Conservation (phyloP, 2,888 invertebrate genomes). For the Megaustenia siamemsis region DNA sequence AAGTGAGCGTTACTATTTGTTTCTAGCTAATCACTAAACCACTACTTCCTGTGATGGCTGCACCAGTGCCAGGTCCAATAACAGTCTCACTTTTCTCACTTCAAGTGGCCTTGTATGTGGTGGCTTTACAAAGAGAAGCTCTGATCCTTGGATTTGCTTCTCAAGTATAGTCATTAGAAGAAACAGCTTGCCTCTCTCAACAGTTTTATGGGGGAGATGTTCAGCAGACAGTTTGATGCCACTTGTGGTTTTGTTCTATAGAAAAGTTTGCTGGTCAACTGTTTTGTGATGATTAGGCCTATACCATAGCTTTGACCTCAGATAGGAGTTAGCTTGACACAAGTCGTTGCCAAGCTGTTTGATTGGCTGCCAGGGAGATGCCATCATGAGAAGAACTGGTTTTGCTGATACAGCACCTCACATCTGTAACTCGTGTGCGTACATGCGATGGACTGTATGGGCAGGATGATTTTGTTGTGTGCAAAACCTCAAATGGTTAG, state of each 20-base stretch:
- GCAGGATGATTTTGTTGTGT: background rate
- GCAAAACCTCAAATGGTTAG: background rate
- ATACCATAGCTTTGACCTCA: too few species aligned
- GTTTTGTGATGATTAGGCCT: too few species aligned
- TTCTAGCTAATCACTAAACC: constrained; percentile 40
- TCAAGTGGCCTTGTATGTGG: background rate
- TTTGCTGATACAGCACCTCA: constrained; percentile 39
- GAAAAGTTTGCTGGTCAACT: too few species aligned
- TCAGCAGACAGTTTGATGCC: too few species aligned
- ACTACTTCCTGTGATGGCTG: constrained; percentile 29
- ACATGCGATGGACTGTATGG: constrained; percentile 28
- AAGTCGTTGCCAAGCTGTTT: too few species aligned
- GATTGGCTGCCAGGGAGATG: background rate
- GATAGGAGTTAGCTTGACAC: too few species aligned
- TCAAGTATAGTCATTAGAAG: too few species aligned
- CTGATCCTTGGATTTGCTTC: too few species aligned
- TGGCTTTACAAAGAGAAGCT: too few species aligned
- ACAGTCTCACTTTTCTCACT: background rate
- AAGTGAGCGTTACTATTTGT: constrained; percentile 45
- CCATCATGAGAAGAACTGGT: constrained; percentile 31
- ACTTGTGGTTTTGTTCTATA: too few species aligned
- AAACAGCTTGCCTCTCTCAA: too few species aligned
- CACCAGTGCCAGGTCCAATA: background rate
- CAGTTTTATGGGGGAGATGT: too few species aligned
- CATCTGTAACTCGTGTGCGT: constrained; percentile 35